A percentile compares a stretch with the other conserved stretches of the same genome.
Evolutionary conservation across 2,113 vertebrate genomes (phyloP).

Genomic region (Gnathonemus echidnorhynchus): DNA sequence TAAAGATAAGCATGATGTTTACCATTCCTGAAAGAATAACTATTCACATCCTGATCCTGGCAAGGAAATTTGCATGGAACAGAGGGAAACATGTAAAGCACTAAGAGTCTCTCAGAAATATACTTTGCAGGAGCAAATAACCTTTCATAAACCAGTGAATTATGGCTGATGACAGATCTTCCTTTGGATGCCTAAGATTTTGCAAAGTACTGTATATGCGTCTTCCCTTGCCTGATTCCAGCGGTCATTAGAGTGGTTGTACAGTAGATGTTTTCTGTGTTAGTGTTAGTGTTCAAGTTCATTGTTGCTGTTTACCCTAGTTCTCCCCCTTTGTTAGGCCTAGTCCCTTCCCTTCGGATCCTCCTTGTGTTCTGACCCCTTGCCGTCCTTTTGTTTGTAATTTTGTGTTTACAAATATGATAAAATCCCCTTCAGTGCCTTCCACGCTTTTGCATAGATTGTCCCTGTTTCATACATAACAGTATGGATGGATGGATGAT

Average conservation of each 20-base stretch:
- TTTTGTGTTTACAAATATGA: background rate
- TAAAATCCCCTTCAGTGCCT: background rate
- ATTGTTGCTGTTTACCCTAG: background rate
- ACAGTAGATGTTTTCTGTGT: background rate
- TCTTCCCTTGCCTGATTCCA: background rate
- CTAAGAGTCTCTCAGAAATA: background rate
- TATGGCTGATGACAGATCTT: background rate
- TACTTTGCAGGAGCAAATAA: background rate
- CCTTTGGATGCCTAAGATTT: background rate
- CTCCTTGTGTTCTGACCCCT: background rate
- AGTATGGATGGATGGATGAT: background rate
- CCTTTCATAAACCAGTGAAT: background rate
- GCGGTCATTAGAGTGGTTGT: background rate
- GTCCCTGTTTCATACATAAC: background rate
- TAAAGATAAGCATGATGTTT: background rate
- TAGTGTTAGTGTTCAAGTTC: background rate
- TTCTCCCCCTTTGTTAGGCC: background rate
- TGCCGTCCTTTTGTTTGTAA: background rate
- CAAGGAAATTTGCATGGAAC: background rate
- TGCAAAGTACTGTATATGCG: background rate
- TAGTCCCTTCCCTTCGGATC: background rate
- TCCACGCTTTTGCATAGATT: background rate
- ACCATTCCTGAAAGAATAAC: background rate
- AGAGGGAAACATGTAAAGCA: background rate
- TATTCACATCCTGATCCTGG: background rate